A percentile compares a stretch with the other conserved stretches of the same genome.
These are phyloP conservation scores for Clupea harengus DNA, from an alignment of 2,113 vertebrate genomes.

Conservation along the genomic window DNA sequence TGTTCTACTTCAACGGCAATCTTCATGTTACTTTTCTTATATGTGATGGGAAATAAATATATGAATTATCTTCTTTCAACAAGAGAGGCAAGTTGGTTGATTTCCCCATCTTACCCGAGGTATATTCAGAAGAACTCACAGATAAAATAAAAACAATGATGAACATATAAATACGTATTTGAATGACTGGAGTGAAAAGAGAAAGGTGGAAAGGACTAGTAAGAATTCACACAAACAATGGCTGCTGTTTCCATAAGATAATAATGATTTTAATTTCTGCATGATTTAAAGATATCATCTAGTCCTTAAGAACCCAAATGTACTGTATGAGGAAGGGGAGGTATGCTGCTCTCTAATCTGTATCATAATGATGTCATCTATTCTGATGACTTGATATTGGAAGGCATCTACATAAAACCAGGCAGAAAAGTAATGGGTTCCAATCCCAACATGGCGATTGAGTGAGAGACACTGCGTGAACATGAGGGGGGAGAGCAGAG, in stretches of 20 bases:
- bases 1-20: too few species aligned
- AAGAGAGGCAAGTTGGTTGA: not conserved
- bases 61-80: not conserved
- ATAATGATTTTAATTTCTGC: not conserved
- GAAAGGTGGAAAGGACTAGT: too few species aligned
- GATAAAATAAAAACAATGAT: not conserved
- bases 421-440: not conserved
- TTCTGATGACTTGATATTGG: slow-evolving; percentile 1
- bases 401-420: not conserved
- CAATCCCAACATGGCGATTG: not conserved
- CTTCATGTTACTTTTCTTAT: not conserved
- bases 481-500: not conserved
- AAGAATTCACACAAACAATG: not conserved
- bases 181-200: not conserved
- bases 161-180: not conserved
- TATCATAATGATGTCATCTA: not conserved
- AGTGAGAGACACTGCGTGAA: not conserved
- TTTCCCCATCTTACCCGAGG: not conserved
- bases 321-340: not conserved
- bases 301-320: not conserved
- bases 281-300: not conserved
- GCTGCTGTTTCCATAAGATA: not conserved
- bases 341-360: not conserved
- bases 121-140: not conserved
- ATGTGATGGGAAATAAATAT: not conserved